A percentile compares a stretch with the other conserved stretches of the same genome.
Conservation (phyloP, 2,888 invertebrate genomes). For the Drosophila phalerata region DNA sequence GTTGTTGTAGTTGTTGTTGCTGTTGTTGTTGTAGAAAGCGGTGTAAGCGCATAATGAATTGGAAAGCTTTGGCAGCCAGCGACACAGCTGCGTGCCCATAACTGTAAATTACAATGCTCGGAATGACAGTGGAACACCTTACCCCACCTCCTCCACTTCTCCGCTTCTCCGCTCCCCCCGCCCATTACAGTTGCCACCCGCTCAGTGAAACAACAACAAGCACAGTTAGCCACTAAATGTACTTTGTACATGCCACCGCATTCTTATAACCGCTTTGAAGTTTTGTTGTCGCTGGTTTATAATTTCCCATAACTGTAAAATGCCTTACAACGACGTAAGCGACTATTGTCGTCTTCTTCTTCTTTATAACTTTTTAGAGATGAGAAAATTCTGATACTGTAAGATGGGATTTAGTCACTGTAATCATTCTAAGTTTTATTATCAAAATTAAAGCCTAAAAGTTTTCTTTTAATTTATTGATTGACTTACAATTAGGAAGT, state of each 20-base stretch:
- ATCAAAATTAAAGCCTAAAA: too few species aligned
- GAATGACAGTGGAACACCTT: slow-evolving; percentile 10
- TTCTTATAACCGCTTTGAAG: slow-evolving; percentile 40
- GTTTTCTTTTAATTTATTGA: too few species aligned
- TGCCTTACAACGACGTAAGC: slow-evolving; percentile 50
- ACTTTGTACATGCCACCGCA: slow-evolving; percentile 17
- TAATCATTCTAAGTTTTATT: too few species aligned
- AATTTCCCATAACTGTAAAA: slow-evolving; percentile 71
- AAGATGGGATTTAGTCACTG: too few species aligned
- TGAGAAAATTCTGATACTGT: slow-evolving; percentile 10
- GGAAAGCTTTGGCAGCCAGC: slow-evolving; percentile 32
- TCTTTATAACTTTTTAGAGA: background rate
- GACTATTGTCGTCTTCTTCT: slow-evolving; percentile 15
- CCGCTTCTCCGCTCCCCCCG: background rate
- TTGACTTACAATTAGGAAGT: too few species aligned
- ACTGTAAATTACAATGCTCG: slow-evolving; percentile 60
- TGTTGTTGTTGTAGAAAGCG: slow-evolving; percentile 52
- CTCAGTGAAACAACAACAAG: slow-evolving; percentile 4
- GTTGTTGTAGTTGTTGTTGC: slow-evolving; percentile 7
- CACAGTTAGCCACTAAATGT: background rate
- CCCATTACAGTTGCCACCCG: slow-evolving; percentile 33
- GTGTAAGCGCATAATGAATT: slow-evolving; percentile 53
- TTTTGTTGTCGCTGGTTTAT: slow-evolving; percentile 62
- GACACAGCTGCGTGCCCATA: slow-evolving; percentile 62
- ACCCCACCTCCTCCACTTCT: background rate